phyloP scores from a whole-genome alignment of 1,140 invertebrate genomes.

The Chymomyza costata region DNA sequence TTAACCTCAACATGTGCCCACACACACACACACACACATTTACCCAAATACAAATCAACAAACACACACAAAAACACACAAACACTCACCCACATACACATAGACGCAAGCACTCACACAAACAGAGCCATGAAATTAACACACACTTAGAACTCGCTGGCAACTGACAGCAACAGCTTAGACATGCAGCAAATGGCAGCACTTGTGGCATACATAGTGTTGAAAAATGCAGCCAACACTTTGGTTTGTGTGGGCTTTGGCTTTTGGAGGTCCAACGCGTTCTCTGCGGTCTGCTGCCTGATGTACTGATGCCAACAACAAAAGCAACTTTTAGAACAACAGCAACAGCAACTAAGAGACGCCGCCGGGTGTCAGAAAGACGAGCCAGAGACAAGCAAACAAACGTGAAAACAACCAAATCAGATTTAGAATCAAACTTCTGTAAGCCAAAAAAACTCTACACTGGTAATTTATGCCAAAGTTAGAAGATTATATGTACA shows the following conservation, averaged over 20 bases:
- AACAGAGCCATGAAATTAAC: constrained; percentile 55
- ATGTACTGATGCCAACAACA: constrained; percentile 40
- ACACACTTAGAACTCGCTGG: constrained; percentile 42
- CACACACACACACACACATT: constrained; percentile 6
- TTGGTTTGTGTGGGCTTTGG: too few species aligned
- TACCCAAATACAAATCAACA: constrained; percentile 5
- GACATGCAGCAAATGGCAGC: constrained; percentile 57
- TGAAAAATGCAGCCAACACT: constrained; percentile 37
- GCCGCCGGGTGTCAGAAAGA: background rate
- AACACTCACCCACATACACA: background rate
- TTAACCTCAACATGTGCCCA: constrained; percentile 41
- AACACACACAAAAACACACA: background rate
- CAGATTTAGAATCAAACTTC: constrained; percentile 24
- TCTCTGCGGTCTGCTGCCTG: constrained; percentile 39
- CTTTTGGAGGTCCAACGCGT: constrained; percentile 2
- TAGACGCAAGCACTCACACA: background rate
- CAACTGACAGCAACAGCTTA: constrained; percentile 41
- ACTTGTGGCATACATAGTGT: background rate
- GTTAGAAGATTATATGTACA: too few species aligned
- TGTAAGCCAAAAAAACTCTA: constrained; percentile 33
- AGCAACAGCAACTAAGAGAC: constrained; percentile 19
- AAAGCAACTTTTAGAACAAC: constrained; percentile 14
- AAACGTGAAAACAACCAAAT: constrained; percentile 6
- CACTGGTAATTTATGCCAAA: too few species aligned
- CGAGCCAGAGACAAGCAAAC: background rate